phyloP scores from a whole-genome alignment of 2,797 vertebrate genomes.

The Leptodactylus fallax region DNA sequence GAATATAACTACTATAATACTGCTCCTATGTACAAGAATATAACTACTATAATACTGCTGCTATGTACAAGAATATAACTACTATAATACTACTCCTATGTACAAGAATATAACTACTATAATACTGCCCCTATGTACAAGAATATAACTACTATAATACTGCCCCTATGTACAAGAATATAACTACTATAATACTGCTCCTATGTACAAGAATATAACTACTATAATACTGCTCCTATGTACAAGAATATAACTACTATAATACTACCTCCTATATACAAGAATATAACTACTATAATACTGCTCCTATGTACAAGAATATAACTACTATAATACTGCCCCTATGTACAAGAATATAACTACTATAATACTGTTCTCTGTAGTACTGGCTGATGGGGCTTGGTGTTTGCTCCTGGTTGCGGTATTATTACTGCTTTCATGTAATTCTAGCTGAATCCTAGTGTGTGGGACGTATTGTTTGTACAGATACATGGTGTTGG shows the following conservation, averaged over 20 bases:
- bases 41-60: constrained; percentile 8
- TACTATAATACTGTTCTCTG: neutral
- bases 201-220: constrained; percentile 15
- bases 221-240: constrained; percentile 14
- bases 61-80: constrained; percentile 8
- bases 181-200: constrained; percentile 16
- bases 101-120: constrained; percentile 21
- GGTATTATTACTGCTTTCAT: neutral
- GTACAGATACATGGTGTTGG: neutral
- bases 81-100: constrained; percentile 10
- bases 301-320: neutral
- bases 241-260: constrained; percentile 29
- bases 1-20: constrained; percentile 23
- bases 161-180: neutral
- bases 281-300: constrained; percentile 26
- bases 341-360: constrained; percentile 8
- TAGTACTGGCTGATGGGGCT: neutral
- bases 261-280: constrained; percentile 9
- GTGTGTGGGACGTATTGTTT: neutral
- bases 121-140: neutral
- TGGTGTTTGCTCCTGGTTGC: neutral
- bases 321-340: constrained; percentile 6
- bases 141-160: constrained; percentile 20
- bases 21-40: constrained; percentile 3
- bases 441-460: neutral